A percentile compares a stretch with the other conserved stretches of the same genome.
Evolutionary conservation across 2,797 vertebrate species (phyloP).

Genomic region (Cercopithecus petaurista): DNA sequence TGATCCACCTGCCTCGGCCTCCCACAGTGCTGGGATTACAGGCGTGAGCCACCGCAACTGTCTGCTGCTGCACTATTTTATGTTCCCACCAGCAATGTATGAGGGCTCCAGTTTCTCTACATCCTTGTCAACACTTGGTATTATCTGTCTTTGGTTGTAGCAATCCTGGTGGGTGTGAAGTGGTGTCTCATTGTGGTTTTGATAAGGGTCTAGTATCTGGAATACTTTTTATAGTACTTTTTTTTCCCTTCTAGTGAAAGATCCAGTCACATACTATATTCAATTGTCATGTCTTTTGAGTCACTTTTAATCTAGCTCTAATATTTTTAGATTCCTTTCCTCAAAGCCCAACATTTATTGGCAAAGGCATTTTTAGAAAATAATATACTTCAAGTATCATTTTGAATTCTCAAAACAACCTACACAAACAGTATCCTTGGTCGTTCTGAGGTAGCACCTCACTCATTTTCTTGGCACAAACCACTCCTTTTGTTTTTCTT

Average conservation of each 20-base stretch:
- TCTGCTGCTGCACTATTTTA: neutral
- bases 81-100: neutral
- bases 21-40: no score
- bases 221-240: neutral
- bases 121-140: neutral
- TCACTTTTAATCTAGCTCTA: neutral
- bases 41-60: fast-evolving
- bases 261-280: neutral
- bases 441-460: neutral
- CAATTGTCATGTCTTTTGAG: neutral
- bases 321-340: neutral
- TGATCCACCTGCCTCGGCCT: fast-evolving
- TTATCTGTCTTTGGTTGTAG: neutral
- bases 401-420: neutral
- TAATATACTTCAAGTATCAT: neutral
- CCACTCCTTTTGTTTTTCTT: neutral
- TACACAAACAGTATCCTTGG: no score
- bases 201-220: neutral
- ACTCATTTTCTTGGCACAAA: neutral
- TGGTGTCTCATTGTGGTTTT: neutral
- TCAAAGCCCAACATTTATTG: neutral
- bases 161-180: neutral
- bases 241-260: neutral
- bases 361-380: neutral
- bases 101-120: neutral